Evolutionary conservation across 2,797 vertebrate genomes (phyloP).

Genomic region (Fringilla coelebs): DNA sequence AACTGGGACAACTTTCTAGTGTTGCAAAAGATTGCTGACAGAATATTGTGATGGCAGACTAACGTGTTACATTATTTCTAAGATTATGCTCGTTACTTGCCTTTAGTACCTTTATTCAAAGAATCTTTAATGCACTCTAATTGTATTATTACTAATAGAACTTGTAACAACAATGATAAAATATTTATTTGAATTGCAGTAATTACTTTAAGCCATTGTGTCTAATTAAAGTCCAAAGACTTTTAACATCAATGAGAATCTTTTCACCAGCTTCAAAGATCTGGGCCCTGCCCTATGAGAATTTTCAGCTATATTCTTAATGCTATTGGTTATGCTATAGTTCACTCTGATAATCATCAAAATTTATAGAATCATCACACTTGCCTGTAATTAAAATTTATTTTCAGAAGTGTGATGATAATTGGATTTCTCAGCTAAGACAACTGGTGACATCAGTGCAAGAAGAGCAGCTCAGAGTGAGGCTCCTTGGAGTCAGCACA

Average conservation of each 20-base stretch:
- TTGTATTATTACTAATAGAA: background rate
- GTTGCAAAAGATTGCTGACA: background rate
- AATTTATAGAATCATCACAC: slow-evolving; percentile 45
- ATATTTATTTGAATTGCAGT: background rate
- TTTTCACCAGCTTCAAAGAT: background rate
- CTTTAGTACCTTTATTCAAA: slow-evolving; percentile 1
- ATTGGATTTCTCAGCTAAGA: slow-evolving; percentile 46
- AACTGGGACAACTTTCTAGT: background rate
- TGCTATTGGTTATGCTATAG: slow-evolving; percentile 30
- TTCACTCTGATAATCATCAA: slow-evolving; percentile 32
- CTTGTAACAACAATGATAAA: background rate
- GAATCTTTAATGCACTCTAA: background rate
- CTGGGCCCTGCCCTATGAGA: background rate
- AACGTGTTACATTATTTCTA: background rate
- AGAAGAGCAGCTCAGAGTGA: background rate
- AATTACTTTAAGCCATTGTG: slow-evolving; percentile 1
- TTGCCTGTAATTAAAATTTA: slow-evolving; percentile 51
- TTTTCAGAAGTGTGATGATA: slow-evolving; percentile 50
- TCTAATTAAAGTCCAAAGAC: background rate
- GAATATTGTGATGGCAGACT: background rate
- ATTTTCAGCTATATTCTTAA: background rate
- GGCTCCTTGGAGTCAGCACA: background rate
- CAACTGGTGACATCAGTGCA: background rate
- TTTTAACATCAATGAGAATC: background rate
- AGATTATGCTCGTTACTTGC: background rate